phyloP scores from a whole-genome alignment of 2,113 vertebrate genomes.

The Malurus elegans region DNA sequence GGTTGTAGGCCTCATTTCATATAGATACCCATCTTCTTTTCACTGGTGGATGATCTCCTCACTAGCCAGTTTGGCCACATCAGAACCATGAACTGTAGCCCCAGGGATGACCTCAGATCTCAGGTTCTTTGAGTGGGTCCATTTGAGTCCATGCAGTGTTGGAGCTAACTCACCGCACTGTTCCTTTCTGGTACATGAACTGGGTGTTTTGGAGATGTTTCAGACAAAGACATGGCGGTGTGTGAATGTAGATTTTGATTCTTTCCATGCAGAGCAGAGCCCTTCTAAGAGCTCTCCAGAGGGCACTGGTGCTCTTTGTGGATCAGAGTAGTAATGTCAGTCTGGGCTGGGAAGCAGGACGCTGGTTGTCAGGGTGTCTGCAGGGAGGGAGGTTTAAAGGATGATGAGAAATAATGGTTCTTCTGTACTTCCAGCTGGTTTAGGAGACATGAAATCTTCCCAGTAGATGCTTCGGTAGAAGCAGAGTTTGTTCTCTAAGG shows the following conservation, averaged over 20 bases:
- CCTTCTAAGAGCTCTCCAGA: not conserved
- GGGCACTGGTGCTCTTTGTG: not conserved
- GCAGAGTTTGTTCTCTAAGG: not conserved
- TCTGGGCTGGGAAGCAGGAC: not conserved
- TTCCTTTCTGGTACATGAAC: not conserved
- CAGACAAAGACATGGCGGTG: not conserved
- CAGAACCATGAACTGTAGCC: not conserved
- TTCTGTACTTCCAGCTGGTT: not conserved
- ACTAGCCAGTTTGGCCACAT: not conserved
- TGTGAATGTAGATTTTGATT: not conserved
- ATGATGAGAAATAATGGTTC: not conserved
- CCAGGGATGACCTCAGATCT: not conserved
- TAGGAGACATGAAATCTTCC: not conserved
- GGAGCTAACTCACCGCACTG: not conserved
- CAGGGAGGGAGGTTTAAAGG: not conserved
- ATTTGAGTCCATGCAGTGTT: not conserved
- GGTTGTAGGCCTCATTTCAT: not conserved
- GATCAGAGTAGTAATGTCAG: not conserved
- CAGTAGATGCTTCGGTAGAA: not conserved
- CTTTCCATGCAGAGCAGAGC: not conserved
- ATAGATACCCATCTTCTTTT: not conserved
- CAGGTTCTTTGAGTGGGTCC: not conserved
- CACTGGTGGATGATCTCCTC: not conserved
- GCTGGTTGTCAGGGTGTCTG: fast-evolving
- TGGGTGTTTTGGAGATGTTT: not conserved